phyloP scores from a whole-genome alignment of 2,113 vertebrate species.

The Aldabrachelys gigantea region DNA sequence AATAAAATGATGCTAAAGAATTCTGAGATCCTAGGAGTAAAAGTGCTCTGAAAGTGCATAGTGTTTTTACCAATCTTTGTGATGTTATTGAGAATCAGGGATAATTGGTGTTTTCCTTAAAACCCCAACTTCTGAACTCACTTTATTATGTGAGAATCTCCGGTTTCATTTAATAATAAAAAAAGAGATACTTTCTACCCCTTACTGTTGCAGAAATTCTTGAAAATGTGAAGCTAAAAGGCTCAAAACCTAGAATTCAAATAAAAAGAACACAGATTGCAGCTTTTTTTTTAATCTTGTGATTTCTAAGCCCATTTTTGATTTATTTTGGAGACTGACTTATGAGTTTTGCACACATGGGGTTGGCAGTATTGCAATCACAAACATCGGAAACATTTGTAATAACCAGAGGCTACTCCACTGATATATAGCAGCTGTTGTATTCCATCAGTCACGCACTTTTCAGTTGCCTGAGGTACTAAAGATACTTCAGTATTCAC shows the following conservation, averaged over 20 bases:
- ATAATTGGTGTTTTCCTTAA: not conserved
- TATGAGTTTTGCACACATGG: not conserved
- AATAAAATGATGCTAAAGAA: not conserved
- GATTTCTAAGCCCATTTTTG: not conserved
- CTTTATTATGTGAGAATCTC: not conserved
- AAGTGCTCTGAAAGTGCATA: not conserved
- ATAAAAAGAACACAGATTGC: not conserved
- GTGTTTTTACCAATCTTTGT: not conserved
- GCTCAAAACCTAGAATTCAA: not conserved
- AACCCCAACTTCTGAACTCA: not conserved
- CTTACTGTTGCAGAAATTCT: not conserved
- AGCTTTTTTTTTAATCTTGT: not conserved
- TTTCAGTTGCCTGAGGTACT: constrained; percentile 27
- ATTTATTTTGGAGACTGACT: not conserved
- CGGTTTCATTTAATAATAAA: not conserved
- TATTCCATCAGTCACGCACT: constrained; percentile 8
- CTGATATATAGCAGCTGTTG: constrained; percentile 11
- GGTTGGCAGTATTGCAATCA: not conserved
- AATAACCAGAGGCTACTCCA: constrained; percentile 27
- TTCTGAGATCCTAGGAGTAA: not conserved
- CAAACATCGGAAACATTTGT: constrained; percentile 21
- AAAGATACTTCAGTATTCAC: not conserved
- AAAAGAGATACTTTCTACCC: not conserved
- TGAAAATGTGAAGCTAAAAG: not conserved
- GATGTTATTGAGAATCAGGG: not conserved